These are phyloP conservation scores for Copidosoma aretas DNA, from an alignment of 2,888 invertebrate species.

Conservation along the genomic window DNA sequence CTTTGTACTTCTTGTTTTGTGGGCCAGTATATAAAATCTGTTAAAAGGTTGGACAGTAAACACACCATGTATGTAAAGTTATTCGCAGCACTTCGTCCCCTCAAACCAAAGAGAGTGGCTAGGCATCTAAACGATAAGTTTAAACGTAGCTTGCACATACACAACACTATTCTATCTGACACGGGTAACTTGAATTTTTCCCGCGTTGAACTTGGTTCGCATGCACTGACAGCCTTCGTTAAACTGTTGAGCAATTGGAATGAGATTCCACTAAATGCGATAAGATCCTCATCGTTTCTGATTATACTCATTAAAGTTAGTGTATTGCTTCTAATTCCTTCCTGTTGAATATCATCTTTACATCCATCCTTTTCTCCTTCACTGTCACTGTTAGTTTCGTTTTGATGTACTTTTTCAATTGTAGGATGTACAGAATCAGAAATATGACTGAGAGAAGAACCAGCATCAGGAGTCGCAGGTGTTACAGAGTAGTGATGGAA, in stretches of 20 bases:
- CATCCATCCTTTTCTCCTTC: too few relatives aligned
- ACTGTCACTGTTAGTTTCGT: too few relatives aligned
- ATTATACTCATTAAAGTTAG: background rate
- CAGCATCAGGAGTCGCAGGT: too few relatives aligned
- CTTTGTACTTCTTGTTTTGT: too few relatives aligned
- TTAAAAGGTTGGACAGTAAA: background rate
- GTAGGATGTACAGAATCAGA: too few relatives aligned
- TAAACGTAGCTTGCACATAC: background rate
- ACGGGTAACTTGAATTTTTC: background rate
- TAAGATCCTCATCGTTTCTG: background rate
- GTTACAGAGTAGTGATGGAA: too few relatives aligned
- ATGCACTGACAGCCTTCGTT: background rate
- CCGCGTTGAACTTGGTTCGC: background rate
- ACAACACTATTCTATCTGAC: background rate
- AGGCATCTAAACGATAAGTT: background rate
- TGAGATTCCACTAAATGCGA: background rate
- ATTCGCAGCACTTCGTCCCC: background rate
- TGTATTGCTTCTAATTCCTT: background rate
- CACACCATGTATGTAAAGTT: constrained; percentile 7
- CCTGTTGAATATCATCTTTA: too few relatives aligned
- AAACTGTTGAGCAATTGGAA: background rate
- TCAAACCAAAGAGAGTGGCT: background rate
- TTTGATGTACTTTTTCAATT: too few relatives aligned
- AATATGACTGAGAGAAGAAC: too few relatives aligned
- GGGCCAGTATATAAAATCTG: too few relatives aligned